A percentile compares a stretch with the other conserved stretches of the same genome.
phyloP scores from a whole-genome alignment of 2,888 invertebrate genomes.

The Carpatolechia fugitivella region DNA sequence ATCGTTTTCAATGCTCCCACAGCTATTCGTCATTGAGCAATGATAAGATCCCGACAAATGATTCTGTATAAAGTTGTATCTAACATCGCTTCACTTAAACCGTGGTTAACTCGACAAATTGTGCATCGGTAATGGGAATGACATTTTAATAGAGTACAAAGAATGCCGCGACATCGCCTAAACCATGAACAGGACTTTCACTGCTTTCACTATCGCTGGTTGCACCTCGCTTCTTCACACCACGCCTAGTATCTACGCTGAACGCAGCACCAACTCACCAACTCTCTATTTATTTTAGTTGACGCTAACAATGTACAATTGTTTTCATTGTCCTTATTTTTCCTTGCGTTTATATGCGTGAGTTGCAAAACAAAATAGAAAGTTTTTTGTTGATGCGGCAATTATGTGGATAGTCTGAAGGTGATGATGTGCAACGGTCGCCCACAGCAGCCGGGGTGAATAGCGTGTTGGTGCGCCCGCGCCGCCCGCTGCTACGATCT shows the following conservation, averaged over 20 bases:
- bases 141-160: conserved; percentile 44
- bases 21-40: too few species aligned
- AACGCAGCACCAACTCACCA: conserved; percentile 49
- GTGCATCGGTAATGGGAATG: conserved; percentile 27
- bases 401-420: conserved; percentile 54
- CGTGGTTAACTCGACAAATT: conserved; percentile 7
- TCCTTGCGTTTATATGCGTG: conserved; percentile 46
- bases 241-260: conserved; percentile 42
- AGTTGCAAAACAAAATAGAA: conserved; percentile 68
- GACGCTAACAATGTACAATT: conserved; percentile 60
- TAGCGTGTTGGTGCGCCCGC: conserved; percentile 58
- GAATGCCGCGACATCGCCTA: conserved; percentile 37
- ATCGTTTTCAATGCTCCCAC: too few species aligned
- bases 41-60: too few species aligned
- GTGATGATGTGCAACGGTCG: conserved; percentile 70
- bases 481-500: conserved; percentile 16
- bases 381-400: conserved; percentile 59
- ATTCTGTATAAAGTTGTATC: too few species aligned
- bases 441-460: conserved; percentile 55
- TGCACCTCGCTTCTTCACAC: conserved; percentile 52
- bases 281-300: conserved; percentile 74
- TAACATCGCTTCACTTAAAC: too few species aligned
- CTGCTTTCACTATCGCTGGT: conserved; percentile 70
- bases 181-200: conserved; percentile 58
- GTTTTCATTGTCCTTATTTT: conserved; percentile 64